Evolutionary conservation across 2,797 vertebrate species (phyloP).

Genomic region (Myripristis jacobus): DNA sequence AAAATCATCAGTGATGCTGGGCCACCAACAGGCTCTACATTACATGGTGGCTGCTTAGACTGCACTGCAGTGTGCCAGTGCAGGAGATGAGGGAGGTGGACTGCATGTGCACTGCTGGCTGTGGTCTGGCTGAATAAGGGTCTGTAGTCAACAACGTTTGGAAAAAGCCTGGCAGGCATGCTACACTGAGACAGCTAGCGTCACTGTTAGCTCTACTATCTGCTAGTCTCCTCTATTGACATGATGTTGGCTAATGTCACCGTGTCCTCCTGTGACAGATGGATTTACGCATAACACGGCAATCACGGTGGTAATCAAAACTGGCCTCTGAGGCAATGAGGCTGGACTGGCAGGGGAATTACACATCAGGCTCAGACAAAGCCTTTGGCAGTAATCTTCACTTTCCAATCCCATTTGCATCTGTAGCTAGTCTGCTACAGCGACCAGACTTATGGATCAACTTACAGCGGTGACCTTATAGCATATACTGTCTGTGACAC

Average conservation of each 20-base stretch:
- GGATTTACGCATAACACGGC: conserved; percentile 54
- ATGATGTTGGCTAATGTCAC: conserved; percentile 48
- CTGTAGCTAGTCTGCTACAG: conserved; percentile 35
- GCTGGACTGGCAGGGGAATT: conserved; percentile 39
- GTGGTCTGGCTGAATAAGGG: conserved; percentile 57
- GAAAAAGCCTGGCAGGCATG: conserved; percentile 79
- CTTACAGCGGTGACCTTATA: conserved; percentile 26
- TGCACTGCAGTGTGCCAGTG: conserved; percentile 67
- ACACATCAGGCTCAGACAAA: conserved; percentile 53
- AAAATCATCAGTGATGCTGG: conserved; percentile 52
- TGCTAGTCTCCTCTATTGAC: conserved; percentile 59
- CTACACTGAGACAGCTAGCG: conserved; percentile 45
- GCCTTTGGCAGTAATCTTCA: conserved; percentile 42
- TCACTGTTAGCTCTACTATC: conserved; percentile 52
- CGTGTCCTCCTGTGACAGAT: conserved; percentile 40
- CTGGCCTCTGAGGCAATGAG: conserved; percentile 40
- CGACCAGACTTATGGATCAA: conserved; percentile 41
- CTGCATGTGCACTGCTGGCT: conserved; percentile 61
- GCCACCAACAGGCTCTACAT: conserved; percentile 58
- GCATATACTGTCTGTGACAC: conserved; percentile 11
- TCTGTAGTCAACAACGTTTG: conserved; percentile 65
- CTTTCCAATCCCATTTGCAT: conserved; percentile 37
- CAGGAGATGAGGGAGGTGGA: conserved; percentile 58
- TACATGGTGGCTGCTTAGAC: conserved; percentile 63
- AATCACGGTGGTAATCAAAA: conserved; percentile 48